Base-by-base conservation (phyloP, 2,797 vertebrate species). In the Pelodytes ibericus region DNA sequence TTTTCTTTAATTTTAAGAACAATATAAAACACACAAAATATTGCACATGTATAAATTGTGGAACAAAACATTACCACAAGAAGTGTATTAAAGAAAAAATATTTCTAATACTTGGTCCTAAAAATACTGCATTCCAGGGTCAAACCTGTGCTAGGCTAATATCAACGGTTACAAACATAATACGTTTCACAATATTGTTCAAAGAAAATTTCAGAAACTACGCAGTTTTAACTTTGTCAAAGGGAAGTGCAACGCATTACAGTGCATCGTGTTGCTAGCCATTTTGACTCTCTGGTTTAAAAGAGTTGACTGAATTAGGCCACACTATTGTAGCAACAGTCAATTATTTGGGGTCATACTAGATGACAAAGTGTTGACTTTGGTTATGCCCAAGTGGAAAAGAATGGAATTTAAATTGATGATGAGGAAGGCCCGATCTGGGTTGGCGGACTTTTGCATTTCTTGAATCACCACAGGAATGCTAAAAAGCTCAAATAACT, bases 341-440 rank as follows among this genome's bases (percentile, higher is more conserved):
- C 89, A 87, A 10, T 79, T 83, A 76, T 69, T 81, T 61, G 59
- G 36, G 59, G 30, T 83, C 80, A 72, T 41, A 66, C 36, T 81
- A 33, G 81, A 74, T 8, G 60, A 44, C 33, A 85, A 6, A 39
- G 83, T 74, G 70, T 26, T 83, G 60, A 31, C 81, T 65, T 86
- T 90, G 2, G 26, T 83, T 62, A 87, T 82, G 63, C 89, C 88
- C 83, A 95, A 87, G 82, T 94, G 93, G 84, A 91, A 90, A 58
- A 95, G 88, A 83, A 94, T 93, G 31, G 94, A 95, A 74, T 86
- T 92, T 29, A 98, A 87, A 81, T 96, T 97, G 82, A 95, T 89
- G 80, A 84, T 85, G 74, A 96, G 89, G 82, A 95, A 97, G 10
- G 88, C 84, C 53, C 92, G 87, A 5, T 90, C 80, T 22, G 87